Conservation (phyloP, 2,797 vertebrate genomes). For the Mormyrus proboscirostris region DNA sequence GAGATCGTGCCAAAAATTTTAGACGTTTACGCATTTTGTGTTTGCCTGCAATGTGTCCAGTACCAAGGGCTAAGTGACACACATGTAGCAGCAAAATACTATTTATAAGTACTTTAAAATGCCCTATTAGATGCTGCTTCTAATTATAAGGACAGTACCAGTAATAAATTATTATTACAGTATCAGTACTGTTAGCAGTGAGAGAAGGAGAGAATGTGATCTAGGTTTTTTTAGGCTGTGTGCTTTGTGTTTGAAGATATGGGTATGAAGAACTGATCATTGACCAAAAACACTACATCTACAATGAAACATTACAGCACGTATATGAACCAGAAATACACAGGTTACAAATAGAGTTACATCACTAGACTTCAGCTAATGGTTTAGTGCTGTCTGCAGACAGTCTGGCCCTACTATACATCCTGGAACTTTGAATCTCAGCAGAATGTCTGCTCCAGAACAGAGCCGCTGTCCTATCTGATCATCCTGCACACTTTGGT, state of each 20-base stretch:
- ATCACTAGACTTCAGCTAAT: not conserved
- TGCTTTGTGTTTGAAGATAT: not conserved
- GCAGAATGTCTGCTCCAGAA: not conserved
- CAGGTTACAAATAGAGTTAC: not conserved
- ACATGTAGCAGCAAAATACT: not conserved
- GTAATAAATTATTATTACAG: not conserved
- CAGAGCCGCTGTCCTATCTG: not conserved
- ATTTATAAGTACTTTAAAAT: not conserved
- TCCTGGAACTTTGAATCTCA: not conserved
- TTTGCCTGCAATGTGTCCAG: not conserved
- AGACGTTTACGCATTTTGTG: not conserved
- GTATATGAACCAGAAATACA: not conserved
- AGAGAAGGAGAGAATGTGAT: not conserved
- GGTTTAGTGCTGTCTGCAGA: not conserved
- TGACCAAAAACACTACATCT: not conserved
- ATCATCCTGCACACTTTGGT: not conserved
- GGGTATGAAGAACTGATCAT: not conserved
- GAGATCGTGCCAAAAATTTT: not conserved
- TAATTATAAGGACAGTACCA: not conserved
- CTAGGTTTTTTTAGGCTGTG: not conserved
- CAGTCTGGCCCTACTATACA: not conserved
- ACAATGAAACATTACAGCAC: not conserved
- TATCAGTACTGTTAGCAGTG: not conserved
- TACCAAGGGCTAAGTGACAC: not conserved
- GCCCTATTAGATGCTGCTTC: not conserved